Evolutionary conservation across 2,113 vertebrate species (phyloP).

Genomic region (Megaceryle maxima): DNA sequence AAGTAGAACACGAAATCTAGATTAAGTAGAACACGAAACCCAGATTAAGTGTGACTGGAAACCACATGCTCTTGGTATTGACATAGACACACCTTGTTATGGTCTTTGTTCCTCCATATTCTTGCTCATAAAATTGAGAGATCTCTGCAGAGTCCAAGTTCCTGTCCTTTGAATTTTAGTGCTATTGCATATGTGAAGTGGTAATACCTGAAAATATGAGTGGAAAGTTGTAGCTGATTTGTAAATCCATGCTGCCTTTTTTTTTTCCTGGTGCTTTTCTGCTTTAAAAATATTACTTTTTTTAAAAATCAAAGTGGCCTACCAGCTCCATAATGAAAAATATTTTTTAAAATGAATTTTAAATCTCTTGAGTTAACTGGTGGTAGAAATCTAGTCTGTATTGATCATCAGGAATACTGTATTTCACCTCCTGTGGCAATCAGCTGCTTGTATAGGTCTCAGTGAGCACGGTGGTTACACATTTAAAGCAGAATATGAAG

Average conservation of each 20-base stretch:
- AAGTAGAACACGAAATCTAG: neutral
- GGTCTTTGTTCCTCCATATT: neutral
- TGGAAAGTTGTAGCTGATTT: neutral
- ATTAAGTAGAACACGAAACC: neutral
- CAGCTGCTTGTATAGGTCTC: neutral
- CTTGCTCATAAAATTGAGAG: neutral
- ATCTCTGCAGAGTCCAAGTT: neutral
- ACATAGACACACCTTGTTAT: neutral
- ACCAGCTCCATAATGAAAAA: neutral
- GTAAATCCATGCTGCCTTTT: neutral
- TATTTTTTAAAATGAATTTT: neutral
- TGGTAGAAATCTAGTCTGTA: neutral
- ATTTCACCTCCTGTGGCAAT: neutral
- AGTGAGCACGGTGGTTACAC: neutral
- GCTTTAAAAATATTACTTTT: neutral
- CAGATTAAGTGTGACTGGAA: too few species aligned
- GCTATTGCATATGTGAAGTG: fast-evolving
- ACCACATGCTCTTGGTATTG: neutral
- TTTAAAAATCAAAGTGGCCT: neutral
- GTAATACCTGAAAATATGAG: neutral
- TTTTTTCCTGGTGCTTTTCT: neutral
- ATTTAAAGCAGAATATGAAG: neutral
- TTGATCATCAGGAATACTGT: neutral
- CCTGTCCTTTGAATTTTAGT: neutral
- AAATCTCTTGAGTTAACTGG: neutral